Percentiles rank a stretch among this genome's conserved stretches.
Evolutionary conservation across 2,888 invertebrate genomes (phyloP).

Genomic region (Amphimallon solstitiale): DNA sequence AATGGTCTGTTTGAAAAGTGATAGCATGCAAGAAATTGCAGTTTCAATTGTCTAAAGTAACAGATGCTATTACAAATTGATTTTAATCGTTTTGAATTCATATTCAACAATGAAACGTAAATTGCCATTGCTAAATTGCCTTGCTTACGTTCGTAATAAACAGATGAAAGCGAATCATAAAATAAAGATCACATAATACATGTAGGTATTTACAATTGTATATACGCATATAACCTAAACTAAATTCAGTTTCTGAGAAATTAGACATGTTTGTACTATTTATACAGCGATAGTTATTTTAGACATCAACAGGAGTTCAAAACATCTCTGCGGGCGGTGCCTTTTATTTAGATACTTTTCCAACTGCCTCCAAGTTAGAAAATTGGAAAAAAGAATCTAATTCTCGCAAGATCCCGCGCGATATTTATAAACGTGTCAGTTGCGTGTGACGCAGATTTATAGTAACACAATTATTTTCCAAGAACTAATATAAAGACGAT

Average conservation of each 20-base stretch:
- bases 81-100: too few species aligned
- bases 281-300: conserved; percentile 2
- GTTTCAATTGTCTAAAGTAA: too few species aligned
- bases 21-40: too few species aligned
- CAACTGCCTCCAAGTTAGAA: conserved; percentile 8
- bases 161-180: too few species aligned
- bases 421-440: conserved; percentile 33
- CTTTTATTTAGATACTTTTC: conserved; percentile 1
- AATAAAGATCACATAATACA: too few species aligned
- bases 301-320: too few species aligned
- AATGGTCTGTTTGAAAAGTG: too few species aligned
- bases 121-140: too few species aligned
- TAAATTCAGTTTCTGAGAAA: conserved; percentile 1
- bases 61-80: too few species aligned
- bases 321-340: neutral
- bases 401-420: conserved; percentile 8
- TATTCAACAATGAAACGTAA: too few species aligned
- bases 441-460: conserved; percentile 27
- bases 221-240: neutral
- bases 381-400: conserved; percentile 12
- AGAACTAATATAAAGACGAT: conserved; percentile 28
- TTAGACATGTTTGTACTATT: conserved; percentile 19
- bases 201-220: too few species aligned
- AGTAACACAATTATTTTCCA: conserved; percentile 34
- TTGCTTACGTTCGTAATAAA: too few species aligned